These are phyloP conservation scores for Drosophila nigrodunni DNA, from an alignment of 1,140 invertebrate species.

Conservation along the genomic window DNA sequence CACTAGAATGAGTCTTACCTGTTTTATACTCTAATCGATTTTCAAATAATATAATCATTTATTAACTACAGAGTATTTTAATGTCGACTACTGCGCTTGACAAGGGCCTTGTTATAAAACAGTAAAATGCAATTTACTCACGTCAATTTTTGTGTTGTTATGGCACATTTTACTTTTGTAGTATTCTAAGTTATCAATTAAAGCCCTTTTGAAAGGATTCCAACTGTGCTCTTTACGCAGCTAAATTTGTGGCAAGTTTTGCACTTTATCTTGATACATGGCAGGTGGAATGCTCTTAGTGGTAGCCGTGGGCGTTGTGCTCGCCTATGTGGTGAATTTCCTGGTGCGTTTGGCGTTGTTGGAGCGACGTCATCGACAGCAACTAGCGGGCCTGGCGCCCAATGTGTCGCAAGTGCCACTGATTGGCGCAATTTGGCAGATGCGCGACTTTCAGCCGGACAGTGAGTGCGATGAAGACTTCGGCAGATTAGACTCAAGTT, in stretches of 20 bases:
- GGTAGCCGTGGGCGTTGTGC: constrained; percentile 11
- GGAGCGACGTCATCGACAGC: constrained; percentile 45
- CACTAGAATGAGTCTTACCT: too few relatives aligned
- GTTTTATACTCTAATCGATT: too few relatives aligned
- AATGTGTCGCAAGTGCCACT: constrained; percentile 64
- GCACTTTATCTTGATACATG: not conserved
- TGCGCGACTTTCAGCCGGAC: constrained; percentile 72
- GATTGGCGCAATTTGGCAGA: constrained; percentile 60
- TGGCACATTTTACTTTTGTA: too few relatives aligned
- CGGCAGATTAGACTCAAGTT: too few relatives aligned
- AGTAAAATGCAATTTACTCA: not conserved
- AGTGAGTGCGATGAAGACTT: constrained; percentile 46
- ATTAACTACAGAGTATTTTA: not conserved
- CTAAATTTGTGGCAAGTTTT: too few relatives aligned
- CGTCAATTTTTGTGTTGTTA: too few relatives aligned
- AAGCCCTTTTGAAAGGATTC: too few relatives aligned
- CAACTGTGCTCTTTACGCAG: too few relatives aligned
- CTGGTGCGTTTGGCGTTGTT: constrained; percentile 49
- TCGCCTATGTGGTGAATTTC: constrained; percentile 47
- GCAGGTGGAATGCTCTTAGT: constrained; percentile 6
- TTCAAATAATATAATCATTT: not conserved
- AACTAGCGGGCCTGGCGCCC: constrained; percentile 46
- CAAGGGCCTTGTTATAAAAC: not conserved
- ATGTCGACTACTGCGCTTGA: not conserved
- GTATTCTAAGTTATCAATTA: too few relatives aligned